These are phyloP conservation scores for Panorpa germanica DNA, from an alignment of 2,888 invertebrate species.

Conservation along the genomic window DNA sequence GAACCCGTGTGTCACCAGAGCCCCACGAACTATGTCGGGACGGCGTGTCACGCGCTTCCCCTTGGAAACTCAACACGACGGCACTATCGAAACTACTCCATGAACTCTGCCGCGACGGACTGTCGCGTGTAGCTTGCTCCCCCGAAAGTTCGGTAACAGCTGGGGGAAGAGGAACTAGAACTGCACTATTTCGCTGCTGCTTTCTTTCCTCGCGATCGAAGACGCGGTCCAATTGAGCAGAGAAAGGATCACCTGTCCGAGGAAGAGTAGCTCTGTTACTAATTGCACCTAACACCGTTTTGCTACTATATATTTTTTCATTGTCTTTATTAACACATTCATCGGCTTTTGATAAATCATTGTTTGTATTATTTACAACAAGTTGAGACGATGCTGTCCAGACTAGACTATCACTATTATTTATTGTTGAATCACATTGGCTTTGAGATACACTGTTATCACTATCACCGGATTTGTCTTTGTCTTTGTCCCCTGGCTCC, in stretches of 20 bases:
- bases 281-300: too few species aligned
- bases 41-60: constrained; percentile 33
- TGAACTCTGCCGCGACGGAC: constrained; percentile 50
- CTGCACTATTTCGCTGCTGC: constrained; percentile 16
- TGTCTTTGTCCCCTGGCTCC: constrained; percentile 39
- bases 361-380: constrained; percentile 14
- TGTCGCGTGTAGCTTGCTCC: constrained; percentile 22
- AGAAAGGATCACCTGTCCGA: constrained; percentile 42
- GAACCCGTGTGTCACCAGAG: constrained; percentile 44
- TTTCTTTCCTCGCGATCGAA: constrained; percentile 52
- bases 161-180: constrained; percentile 24
- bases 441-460: constrained; percentile 18
- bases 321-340: constrained; percentile 1
- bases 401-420: constrained; percentile 24
- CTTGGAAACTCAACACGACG: constrained; percentile 36
- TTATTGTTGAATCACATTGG: constrained; percentile 20
- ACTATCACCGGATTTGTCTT: constrained; percentile 9
- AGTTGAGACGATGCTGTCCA: constrained; percentile 25
- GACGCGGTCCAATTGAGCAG: constrained; percentile 47
- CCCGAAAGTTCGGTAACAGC: constrained; percentile 16
- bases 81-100: constrained; percentile 66
- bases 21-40: constrained; percentile 72
- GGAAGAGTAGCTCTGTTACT: constrained; percentile 11
- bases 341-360: constrained; percentile 5
- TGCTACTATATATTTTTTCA: constrained; percentile 17